These are phyloP conservation scores for Phalacrocorax pelagicus DNA, from an alignment of 2,113 vertebrate genomes.

Conservation along the genomic window DNA sequence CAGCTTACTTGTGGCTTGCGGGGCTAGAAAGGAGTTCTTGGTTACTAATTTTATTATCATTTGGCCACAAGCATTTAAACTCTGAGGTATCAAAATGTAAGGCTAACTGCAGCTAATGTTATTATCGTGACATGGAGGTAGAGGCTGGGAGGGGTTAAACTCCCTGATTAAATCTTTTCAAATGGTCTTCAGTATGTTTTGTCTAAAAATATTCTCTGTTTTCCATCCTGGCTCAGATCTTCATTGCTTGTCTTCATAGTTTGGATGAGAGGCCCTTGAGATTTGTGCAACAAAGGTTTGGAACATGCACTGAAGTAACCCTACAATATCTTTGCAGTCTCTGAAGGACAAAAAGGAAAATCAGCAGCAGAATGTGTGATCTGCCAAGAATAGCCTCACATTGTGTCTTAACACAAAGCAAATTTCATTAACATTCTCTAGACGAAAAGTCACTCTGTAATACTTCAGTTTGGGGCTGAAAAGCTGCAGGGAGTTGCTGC, in stretches of 20 bases:
- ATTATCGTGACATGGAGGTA: accelerated
- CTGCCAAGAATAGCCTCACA: constrained; percentile 20
- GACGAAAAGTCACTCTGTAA: background rate
- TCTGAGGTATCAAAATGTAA: background rate
- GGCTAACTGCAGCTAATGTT: background rate
- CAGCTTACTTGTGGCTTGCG: background rate
- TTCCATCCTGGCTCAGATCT: background rate
- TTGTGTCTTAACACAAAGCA: constrained; percentile 34
- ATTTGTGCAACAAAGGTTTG: background rate
- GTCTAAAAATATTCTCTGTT: background rate
- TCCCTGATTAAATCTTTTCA: background rate
- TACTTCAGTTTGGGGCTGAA: background rate
- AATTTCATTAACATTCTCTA: constrained; percentile 51
- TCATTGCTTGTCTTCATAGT: background rate
- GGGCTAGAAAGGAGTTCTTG: background rate
- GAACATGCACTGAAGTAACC: background rate
- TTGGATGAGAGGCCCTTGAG: background rate
- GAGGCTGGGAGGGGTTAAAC: background rate
- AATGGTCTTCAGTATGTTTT: background rate
- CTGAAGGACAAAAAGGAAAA: background rate
- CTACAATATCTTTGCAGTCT: background rate
- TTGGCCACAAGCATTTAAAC: background rate
- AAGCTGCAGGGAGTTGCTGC: background rate
- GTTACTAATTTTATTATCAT: background rate
- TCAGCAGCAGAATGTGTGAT: background rate